Conservation (phyloP, 2,797 vertebrate genomes). For the Eulemur rubriventer region DNA sequence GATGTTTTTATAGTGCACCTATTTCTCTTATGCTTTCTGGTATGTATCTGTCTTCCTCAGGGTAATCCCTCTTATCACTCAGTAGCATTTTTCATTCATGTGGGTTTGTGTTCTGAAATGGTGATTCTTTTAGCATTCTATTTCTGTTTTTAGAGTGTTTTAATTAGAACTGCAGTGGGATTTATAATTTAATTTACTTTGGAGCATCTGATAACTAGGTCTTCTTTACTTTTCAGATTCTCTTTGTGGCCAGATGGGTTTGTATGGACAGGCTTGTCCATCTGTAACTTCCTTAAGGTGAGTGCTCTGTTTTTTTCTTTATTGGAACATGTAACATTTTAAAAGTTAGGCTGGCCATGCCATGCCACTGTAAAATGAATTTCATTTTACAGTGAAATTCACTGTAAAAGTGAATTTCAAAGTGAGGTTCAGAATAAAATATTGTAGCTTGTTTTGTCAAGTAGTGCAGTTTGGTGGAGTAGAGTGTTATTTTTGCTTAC, state of each 20-base stretch:
- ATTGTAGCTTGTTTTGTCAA: conserved; percentile 39
- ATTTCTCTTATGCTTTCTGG: not conserved
- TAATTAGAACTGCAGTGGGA: conserved; percentile 21
- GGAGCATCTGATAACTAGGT: conserved; percentile 49
- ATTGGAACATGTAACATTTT: conserved; percentile 10
- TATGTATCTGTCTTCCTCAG: not conserved
- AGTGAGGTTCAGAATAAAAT: conserved; percentile 4
- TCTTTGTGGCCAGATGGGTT: conserved; percentile 83
- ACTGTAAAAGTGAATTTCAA: not conserved
- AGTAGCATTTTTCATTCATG: conserved; percentile 36
- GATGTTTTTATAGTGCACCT: not conserved
- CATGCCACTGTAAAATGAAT: too few species aligned
- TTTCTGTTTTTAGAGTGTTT: conserved; percentile 48
- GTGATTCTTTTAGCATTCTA: conserved; percentile 39
- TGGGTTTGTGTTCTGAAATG: conserved; percentile 15
- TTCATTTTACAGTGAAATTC: conserved; percentile 31
- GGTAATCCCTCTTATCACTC: not conserved
- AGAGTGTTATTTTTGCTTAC: conserved; percentile 15
- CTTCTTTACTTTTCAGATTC: conserved; percentile 75
- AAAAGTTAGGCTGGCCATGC: conserved; percentile 13
- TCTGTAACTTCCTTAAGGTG: conserved; percentile 82
- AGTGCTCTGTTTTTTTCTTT: conserved; percentile 48
- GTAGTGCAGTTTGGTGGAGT: not conserved
- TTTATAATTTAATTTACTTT: conserved; percentile 56
- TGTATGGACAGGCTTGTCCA: conserved; percentile 82